Conservation (phyloP, 2,797 vertebrate genomes). For the Alosa sapidissima region DNA sequence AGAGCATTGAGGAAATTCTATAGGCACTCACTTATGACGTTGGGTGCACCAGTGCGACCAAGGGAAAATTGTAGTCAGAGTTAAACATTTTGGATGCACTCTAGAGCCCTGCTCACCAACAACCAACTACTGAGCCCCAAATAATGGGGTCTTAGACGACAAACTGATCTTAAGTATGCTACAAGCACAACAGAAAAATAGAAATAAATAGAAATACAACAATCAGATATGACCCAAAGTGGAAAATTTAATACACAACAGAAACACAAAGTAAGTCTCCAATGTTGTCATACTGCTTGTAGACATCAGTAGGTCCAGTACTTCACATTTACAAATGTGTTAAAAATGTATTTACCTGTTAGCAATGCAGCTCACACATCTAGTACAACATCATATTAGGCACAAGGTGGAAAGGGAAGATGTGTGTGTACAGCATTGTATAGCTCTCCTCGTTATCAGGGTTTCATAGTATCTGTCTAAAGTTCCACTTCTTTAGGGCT, state of each 20-base stretch:
- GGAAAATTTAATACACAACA: constrained; percentile 69
- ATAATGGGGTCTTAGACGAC: background rate
- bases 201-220: background rate
- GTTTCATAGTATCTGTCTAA: background rate
- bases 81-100: too few species aligned
- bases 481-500: background rate
- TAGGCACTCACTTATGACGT: too few species aligned
- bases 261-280: constrained; percentile 58
- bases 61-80: too few species aligned
- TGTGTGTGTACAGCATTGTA: constrained; percentile 50
- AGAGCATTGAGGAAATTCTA: too few species aligned
- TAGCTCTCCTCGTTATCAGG: constrained; percentile 1
- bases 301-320: constrained; percentile 41
- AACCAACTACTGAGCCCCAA: background rate
- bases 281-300: constrained; percentile 57
- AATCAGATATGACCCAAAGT: constrained; percentile 59
- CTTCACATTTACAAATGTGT: constrained; percentile 31
- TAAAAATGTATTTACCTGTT: constrained; percentile 41
- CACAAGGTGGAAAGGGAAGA: constrained; percentile 70
- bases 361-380: constrained; percentile 55
- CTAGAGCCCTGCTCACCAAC: too few species aligned
- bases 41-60: too few species aligned
- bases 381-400: constrained; percentile 66
- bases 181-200: constrained; percentile 34
- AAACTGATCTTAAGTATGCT: background rate